Evolutionary conservation across 1,140 invertebrate genomes (phyloP).

Genomic region (Trachymyrmex septentrionalis): DNA sequence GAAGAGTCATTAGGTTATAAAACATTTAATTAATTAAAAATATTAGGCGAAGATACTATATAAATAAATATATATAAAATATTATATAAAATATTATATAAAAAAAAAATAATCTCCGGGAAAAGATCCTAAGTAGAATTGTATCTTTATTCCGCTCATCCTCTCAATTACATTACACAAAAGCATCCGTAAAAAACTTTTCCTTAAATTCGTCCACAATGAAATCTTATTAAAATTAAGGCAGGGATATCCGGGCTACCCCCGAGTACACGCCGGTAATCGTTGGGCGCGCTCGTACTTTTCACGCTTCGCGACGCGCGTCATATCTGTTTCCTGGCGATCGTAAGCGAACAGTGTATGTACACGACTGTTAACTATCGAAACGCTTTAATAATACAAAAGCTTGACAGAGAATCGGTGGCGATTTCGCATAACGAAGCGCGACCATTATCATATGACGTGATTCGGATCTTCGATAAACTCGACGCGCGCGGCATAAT

Average conservation of each 20-base stretch:
- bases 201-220: not conserved
- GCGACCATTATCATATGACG: conserved; percentile 58
- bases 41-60: too few species aligned
- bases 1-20: too few species aligned
- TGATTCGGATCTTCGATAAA: conserved; percentile 63
- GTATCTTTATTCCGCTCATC: too few species aligned
- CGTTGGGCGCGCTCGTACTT: conserved; percentile 78
- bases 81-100: too few species aligned
- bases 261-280: conserved; percentile 71
- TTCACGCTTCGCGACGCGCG: conserved; percentile 84
- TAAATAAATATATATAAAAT: too few species aligned
- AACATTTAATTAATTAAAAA: too few species aligned
- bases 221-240: conserved; percentile 19
- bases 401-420: conserved; percentile 38
- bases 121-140: too few species aligned
- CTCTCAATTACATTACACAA: not conserved
- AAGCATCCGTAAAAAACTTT: not conserved
- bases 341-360: conserved; percentile 58
- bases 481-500: conserved; percentile 46
- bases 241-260: conserved; percentile 20
- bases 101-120: too few species aligned
- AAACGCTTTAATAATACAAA: conserved; percentile 67
- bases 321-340: conserved; percentile 84
- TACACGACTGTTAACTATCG: conserved; percentile 70
- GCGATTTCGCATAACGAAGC: conserved; percentile 56